A percentile compares a stretch with the other conserved stretches of the same genome.
Evolutionary conservation across 2,113 vertebrate genomes (phyloP).

Genomic region (Spermophilus dauricus): DNA sequence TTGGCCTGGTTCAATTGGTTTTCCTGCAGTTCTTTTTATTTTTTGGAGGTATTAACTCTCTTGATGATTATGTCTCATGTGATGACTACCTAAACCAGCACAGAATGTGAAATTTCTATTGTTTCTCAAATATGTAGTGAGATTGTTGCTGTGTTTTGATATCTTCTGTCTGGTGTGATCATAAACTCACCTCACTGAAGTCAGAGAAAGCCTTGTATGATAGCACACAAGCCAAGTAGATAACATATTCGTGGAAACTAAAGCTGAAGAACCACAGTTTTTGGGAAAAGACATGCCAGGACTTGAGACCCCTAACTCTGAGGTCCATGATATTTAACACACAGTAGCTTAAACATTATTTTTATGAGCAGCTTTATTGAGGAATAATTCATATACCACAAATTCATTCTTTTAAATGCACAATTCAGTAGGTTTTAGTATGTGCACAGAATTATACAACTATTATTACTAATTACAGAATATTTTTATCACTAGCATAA

Average conservation of each 20-base stretch:
- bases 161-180: neutral
- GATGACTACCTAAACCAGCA: neutral
- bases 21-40: neutral
- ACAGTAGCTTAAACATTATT: neutral
- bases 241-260: neutral
- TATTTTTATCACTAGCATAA: neutral
- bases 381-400: neutral
- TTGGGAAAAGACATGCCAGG: neutral
- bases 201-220: neutral
- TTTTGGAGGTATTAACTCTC: neutral
- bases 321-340: neutral
- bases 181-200: neutral
- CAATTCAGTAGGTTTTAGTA: neutral
- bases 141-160: neutral
- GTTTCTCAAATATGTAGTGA: neutral
- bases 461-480: neutral
- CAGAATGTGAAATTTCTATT: neutral
- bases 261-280: neutral
- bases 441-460: neutral
- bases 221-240: neutral
- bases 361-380: slow-evolving; percentile 20
- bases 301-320: neutral
- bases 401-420: neutral
- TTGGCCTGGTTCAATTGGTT: neutral
- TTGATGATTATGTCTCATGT: neutral